A percentile compares a stretch with the other conserved stretches of the same genome.
phyloP scores from a whole-genome alignment of 2,113 vertebrate genomes.

The Eolophus roseicapilla region DNA sequence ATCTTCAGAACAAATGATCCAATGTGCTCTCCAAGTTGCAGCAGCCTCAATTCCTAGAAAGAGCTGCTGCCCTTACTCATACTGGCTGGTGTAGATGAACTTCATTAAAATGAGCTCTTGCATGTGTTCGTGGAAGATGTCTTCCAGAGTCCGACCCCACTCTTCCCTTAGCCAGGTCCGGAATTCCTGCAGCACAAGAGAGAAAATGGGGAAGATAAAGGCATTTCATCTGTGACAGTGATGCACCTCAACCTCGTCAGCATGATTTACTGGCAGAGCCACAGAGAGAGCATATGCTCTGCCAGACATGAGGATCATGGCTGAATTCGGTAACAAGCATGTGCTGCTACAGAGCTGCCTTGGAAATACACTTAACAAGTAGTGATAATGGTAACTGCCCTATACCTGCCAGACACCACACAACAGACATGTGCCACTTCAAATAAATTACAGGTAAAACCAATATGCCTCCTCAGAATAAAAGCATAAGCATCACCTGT shows the following conservation, averaged over 20 bases:
- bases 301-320: background rate
- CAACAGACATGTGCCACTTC: background rate
- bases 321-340: background rate
- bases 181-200: slow-evolving; percentile 84
- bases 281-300: background rate
- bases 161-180: slow-evolving; percentile 97
- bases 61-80: slow-evolving; percentile 82
- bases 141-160: slow-evolving; percentile 95
- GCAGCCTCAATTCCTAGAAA: background rate
- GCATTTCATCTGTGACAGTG: background rate
- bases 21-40: background rate
- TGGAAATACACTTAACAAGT: background rate
- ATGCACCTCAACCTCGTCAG: background rate
- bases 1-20: background rate
- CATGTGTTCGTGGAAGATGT: slow-evolving; percentile 99
- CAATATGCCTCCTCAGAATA: background rate
- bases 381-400: background rate
- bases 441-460: background rate
- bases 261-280: background rate
- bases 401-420: background rate
- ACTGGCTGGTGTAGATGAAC: slow-evolving; percentile 99
- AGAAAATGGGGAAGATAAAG: background rate
- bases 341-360: background rate
- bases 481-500: background rate
- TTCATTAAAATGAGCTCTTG: slow-evolving; percentile 99